Percentiles rank a stretch among this genome's conserved stretches.
phyloP scores from a whole-genome alignment of 1,140 invertebrate species.

The Homalodisca vitripennis region DNA sequence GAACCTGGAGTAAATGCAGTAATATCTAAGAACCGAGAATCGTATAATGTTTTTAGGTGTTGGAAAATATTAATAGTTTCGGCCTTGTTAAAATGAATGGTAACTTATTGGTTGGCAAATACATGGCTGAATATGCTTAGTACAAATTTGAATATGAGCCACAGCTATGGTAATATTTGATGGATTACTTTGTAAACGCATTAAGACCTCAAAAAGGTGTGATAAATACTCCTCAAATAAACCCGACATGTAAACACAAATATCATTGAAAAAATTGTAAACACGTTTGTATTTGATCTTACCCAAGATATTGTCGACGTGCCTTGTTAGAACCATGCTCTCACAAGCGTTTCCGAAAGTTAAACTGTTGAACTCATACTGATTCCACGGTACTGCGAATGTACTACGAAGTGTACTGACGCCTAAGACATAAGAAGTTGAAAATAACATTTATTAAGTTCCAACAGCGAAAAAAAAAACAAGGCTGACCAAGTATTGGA shows the following conservation, averaged over 20 bases:
- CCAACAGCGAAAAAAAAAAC: too few relatives aligned
- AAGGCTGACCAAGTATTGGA: too few relatives aligned
- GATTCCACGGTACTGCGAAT: background rate
- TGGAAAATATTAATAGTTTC: background rate
- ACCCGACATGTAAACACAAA: background rate
- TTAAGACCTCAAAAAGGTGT: background rate
- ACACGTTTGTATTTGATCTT: background rate
- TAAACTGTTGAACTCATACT: conserved; percentile 1
- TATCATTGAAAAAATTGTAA: conserved; percentile 2
- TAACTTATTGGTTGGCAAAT: background rate
- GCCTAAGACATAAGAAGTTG: too few relatives aligned
- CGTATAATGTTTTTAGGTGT: background rate
- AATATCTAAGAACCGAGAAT: background rate
- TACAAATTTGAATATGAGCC: background rate
- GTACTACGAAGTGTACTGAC: too few relatives aligned
- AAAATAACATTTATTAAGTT: too few relatives aligned
- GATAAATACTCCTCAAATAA: background rate
- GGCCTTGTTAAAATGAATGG: background rate
- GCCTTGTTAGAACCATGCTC: background rate
- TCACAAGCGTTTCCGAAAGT: background rate
- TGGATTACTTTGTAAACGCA: background rate
- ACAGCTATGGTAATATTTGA: background rate
- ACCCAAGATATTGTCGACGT: background rate
- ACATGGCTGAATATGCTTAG: too few relatives aligned
- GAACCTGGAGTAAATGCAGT: background rate